Evolutionary conservation across 2,113 vertebrate genomes (phyloP).

Genomic region (Oncorhynchus keta): DNA sequence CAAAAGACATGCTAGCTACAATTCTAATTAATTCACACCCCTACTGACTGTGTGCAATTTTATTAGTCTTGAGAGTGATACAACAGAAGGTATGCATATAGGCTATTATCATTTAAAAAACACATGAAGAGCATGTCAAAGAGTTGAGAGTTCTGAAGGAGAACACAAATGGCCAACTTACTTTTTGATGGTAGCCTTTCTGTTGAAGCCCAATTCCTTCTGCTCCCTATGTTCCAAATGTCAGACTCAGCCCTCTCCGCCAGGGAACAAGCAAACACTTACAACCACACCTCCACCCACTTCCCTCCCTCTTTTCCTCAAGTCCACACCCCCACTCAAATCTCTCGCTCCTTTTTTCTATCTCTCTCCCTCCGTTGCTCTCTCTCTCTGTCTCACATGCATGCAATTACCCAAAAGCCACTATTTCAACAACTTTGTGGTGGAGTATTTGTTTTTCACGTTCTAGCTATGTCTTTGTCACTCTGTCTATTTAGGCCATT

Average conservation of each 20-base stretch:
- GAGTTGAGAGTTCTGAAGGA: neutral
- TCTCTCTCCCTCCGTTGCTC: constrained; percentile 13
- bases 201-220: constrained; percentile 50
- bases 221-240: constrained; percentile 46
- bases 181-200: constrained; percentile 38
- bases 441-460: constrained; percentile 1
- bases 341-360: neutral
- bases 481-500: constrained; percentile 42
- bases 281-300: constrained; percentile 46
- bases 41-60: neutral
- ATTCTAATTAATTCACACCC: neutral
- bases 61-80: neutral
- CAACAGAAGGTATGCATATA: neutral
- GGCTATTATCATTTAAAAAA: neutral
- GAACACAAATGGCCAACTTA: constrained; percentile 38
- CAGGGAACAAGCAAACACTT: constrained; percentile 51
- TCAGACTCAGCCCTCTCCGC: constrained; percentile 45
- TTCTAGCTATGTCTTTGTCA: constrained; percentile 31
- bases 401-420: neutral
- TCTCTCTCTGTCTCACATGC: neutral
- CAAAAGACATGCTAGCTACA: neutral
- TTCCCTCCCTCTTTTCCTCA: constrained; percentile 53
- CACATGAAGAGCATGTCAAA: neutral
- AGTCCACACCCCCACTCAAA: constrained; percentile 62
- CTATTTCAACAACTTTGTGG: constrained; percentile 33